phyloP scores from a whole-genome alignment of 2,888 invertebrate species.

The Bugulina stolonifera region DNA sequence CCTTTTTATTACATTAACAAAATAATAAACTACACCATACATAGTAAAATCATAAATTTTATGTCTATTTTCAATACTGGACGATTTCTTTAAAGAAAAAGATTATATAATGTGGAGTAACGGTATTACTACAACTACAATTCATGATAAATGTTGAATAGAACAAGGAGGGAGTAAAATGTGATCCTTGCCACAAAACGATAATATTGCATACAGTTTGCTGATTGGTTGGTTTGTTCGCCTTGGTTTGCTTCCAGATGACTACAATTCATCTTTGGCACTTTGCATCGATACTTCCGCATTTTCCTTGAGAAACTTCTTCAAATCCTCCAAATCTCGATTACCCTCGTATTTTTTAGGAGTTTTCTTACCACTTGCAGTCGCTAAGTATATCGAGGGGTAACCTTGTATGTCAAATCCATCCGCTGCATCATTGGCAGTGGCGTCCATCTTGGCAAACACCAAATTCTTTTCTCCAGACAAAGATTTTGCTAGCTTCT shows the following conservation, averaged over 20 bases:
- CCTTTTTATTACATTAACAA: neutral
- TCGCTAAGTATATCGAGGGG: constrained; percentile 57
- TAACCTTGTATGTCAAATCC: constrained; percentile 53
- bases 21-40: too few relatives aligned
- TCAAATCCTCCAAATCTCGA: constrained; percentile 44
- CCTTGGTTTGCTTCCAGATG: too few relatives aligned
- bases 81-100: too few relatives aligned
- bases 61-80: too few relatives aligned
- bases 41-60: too few relatives aligned
- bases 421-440: constrained; percentile 56
- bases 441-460: constrained; percentile 54
- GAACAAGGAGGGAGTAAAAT: too few relatives aligned
- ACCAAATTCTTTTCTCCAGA: constrained; percentile 45
- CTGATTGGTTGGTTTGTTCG: too few relatives aligned
- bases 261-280: constrained; percentile 41
- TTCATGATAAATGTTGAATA: too few relatives aligned
- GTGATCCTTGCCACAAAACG: too few relatives aligned
- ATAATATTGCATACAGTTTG: too few relatives aligned
- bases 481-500: constrained; percentile 49
- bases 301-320: constrained; percentile 44
- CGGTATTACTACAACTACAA: too few relatives aligned
- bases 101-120: too few relatives aligned
- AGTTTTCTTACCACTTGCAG: constrained; percentile 47
- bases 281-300: constrained; percentile 40
- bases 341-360: constrained; percentile 51